These are phyloP conservation scores for Danio kyathit DNA, from an alignment of 2,797 vertebrate species.

Conservation along the genomic window DNA sequence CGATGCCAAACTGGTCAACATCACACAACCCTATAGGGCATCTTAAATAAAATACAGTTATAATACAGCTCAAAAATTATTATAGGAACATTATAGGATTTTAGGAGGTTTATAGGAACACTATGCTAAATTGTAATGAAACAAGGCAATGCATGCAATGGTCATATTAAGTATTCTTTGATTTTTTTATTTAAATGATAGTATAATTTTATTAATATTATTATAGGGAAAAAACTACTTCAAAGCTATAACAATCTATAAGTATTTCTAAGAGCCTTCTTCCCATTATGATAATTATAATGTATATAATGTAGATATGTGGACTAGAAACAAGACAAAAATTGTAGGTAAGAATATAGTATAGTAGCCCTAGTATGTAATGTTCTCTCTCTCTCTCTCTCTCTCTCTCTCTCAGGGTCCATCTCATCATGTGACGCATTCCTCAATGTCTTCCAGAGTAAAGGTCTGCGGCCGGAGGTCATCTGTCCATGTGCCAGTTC, in stretches of 20 bases:
- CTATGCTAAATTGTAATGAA: not conserved
- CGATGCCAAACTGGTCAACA: no score
- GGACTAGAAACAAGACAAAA: no score
- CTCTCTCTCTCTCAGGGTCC: slow-evolving; percentile 83
- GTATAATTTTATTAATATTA: no score
- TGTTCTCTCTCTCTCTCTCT: not conserved
- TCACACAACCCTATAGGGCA: no score
- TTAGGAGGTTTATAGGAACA: not conserved
- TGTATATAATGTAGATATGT: no score
- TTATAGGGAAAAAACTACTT: no score
- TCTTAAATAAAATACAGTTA: not conserved
- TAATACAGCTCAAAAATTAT: not conserved
- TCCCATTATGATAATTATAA: not conserved
- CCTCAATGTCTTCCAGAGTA: slow-evolving; percentile 99
- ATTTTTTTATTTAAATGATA: not conserved
- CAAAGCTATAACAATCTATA: no score
- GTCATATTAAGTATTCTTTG: not conserved
- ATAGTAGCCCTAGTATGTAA: not conserved
- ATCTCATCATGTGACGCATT: slow-evolving; percentile 99
- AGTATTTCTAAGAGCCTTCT: not conserved
- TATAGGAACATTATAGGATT: no score
- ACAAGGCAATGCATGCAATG: not conserved
- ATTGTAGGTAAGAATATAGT: no score
- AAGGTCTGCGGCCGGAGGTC: slow-evolving; percentile 95
- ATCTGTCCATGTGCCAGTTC: slow-evolving; percentile 99